A percentile compares a stretch with the other conserved stretches of the same genome.
Evolutionary conservation across 2,797 vertebrate species (phyloP).

Genomic region (Galaxias olidus): DNA sequence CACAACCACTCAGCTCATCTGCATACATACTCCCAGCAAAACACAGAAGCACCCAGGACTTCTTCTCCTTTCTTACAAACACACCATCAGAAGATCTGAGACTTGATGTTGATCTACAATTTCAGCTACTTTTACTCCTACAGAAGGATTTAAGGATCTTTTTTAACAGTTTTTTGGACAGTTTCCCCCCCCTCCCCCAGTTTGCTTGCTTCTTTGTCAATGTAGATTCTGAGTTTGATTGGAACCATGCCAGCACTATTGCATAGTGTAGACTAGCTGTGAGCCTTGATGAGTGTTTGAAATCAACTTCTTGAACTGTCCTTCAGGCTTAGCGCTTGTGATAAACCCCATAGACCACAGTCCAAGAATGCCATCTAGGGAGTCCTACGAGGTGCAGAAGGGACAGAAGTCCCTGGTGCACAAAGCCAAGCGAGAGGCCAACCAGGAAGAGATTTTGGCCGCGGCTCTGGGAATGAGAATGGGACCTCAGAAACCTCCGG

Average conservation of each 20-base stretch:
- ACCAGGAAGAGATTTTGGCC: conserved; percentile 89
- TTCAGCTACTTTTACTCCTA: too few species aligned
- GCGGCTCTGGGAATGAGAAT: conserved; percentile 95
- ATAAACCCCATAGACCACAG: conserved; percentile 35
- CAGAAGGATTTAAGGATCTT: conserved; percentile 50
- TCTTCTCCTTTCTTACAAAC: conserved; percentile 49
- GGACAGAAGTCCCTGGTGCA: conserved; percentile 81
- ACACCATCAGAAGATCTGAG: conserved; percentile 57
- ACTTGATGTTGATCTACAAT: too few species aligned
- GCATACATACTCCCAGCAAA: conserved; percentile 73
- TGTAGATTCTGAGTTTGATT: conserved; percentile 30
- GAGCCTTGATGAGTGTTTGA: conserved; percentile 52
- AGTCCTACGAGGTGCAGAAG: conserved; percentile 83
- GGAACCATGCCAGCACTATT: conserved; percentile 56
- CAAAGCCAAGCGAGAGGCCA: conserved; percentile 86
- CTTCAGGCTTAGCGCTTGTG: conserved; percentile 31
- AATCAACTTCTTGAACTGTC: conserved; percentile 40
- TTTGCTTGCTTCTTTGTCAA: not conserved
- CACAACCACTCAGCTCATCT: conserved; percentile 74
- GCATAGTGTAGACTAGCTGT: conserved; percentile 57
- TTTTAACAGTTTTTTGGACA: conserved; percentile 14
- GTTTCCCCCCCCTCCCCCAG: too few species aligned
- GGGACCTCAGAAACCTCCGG: conserved; percentile 91
- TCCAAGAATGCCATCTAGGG: conserved; percentile 88
- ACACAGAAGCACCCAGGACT: conserved; percentile 62